Evolutionary conservation across 1,140 invertebrate genomes (phyloP).

Genomic region (Akabosia matsudoensis): DNA sequence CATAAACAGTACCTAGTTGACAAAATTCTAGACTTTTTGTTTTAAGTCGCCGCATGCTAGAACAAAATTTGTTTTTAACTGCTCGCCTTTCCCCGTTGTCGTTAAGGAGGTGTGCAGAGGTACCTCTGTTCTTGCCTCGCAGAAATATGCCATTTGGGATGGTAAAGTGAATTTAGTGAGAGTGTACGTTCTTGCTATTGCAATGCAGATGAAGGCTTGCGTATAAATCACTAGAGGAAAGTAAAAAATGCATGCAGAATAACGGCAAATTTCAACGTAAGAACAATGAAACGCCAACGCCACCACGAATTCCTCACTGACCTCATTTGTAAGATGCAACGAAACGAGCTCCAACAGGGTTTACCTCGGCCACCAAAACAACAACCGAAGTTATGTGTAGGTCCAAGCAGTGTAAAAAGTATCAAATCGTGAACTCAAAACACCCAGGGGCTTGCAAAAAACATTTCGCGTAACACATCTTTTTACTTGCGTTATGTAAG

Average conservation of each 20-base stretch:
- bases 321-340: not conserved
- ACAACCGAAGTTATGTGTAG: not conserved
- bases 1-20: not conserved
- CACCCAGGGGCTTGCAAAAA: too few relatives aligned
- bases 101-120: not conserved
- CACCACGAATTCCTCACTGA: not conserved
- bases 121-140: not conserved
- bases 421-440: too few relatives aligned
- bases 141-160: too few relatives aligned
- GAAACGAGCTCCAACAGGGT: not conserved
- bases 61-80: not conserved
- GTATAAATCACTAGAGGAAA: not conserved
- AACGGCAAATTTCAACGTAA: not conserved
- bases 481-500: too few relatives aligned
- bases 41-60: not conserved
- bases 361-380: not conserved
- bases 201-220: not conserved
- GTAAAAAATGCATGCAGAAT: not conserved
- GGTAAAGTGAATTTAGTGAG: too few relatives aligned
- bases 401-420: not conserved
- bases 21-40: not conserved
- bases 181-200: too few relatives aligned
- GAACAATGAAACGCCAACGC: not conserved
- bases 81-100: too few relatives aligned
- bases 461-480: too few relatives aligned